phyloP scores from a whole-genome alignment of 1,140 invertebrate species.

The Ostrea edulis region DNA sequence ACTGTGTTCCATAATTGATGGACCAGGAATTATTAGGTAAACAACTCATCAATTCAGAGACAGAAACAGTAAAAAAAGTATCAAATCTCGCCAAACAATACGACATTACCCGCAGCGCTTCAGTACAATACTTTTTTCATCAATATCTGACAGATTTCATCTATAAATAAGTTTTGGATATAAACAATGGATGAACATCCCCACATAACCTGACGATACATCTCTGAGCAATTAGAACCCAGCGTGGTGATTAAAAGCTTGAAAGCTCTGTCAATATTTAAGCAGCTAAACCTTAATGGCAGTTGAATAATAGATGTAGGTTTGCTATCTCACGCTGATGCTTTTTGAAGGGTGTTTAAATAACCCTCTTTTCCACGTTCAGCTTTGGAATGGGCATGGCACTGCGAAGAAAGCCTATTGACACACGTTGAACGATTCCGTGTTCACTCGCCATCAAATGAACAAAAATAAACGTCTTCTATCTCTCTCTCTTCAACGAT shows the following conservation, averaged over 20 bases:
- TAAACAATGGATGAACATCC: not conserved
- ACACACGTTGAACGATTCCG: too few relatives aligned
- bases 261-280: slow-evolving; percentile 9
- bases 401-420: too few relatives aligned
- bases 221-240: not conserved
- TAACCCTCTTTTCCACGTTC: too few relatives aligned
- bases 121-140: not conserved
- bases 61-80: not conserved
- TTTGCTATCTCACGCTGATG: not conserved
- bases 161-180: not conserved
- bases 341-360: too few relatives aligned
- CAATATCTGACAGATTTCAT: not conserved
- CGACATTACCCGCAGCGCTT: not conserved
- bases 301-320: not conserved
- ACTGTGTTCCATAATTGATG: not conserved
- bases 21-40: not conserved
- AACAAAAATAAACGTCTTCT: too few relatives aligned
- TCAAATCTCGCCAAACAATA: not conserved
- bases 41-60: not conserved
- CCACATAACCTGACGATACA: not conserved
- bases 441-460: too few relatives aligned
- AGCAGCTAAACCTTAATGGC: not conserved
- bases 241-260: not conserved
- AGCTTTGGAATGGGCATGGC: too few relatives aligned
- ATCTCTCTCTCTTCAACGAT: too few relatives aligned